Evolutionary conservation across 2,113 vertebrate species (phyloP).

Genomic region (Hydrolagus affinis): DNA sequence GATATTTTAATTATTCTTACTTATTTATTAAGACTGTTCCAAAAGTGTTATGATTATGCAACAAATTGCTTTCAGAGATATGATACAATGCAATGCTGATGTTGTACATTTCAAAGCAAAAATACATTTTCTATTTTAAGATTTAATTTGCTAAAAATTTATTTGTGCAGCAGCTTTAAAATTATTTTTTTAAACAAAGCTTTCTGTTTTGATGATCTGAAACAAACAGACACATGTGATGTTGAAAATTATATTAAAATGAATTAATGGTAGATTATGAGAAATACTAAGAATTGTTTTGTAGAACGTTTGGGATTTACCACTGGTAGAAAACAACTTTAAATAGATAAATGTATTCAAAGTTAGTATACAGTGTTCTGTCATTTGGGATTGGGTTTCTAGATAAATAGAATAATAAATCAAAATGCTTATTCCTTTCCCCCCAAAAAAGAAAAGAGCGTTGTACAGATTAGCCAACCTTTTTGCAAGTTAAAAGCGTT

Average conservation of each 20-base stretch:
- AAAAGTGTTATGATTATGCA: neutral
- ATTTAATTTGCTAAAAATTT: neutral
- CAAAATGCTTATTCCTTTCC: too few relatives aligned
- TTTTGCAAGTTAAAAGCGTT: too few relatives aligned
- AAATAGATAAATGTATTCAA: neutral
- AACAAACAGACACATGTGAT: neutral
- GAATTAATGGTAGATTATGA: neutral
- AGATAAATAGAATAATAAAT: too few relatives aligned
- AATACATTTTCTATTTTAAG: neutral
- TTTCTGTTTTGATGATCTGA: slow-evolving; percentile 1
- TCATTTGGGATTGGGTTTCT: too few relatives aligned
- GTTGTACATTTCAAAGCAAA: neutral
- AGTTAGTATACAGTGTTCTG: too few relatives aligned
- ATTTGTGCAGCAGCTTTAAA: neutral
- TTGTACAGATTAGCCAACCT: too few relatives aligned
- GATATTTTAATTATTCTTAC: neutral
- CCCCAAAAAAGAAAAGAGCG: too few relatives aligned
- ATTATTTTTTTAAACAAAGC: neutral
- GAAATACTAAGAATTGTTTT: neutral
- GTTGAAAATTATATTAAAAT: neutral
- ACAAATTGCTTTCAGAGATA: neutral
- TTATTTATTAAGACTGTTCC: too few relatives aligned
- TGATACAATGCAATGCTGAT: neutral
- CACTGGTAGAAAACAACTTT: neutral
- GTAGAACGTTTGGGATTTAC: neutral